Percentiles rank a stretch among this genome's conserved stretches.
phyloP scores from a whole-genome alignment of 2,797 vertebrate species.

The Notamacropus eugenii region DNA sequence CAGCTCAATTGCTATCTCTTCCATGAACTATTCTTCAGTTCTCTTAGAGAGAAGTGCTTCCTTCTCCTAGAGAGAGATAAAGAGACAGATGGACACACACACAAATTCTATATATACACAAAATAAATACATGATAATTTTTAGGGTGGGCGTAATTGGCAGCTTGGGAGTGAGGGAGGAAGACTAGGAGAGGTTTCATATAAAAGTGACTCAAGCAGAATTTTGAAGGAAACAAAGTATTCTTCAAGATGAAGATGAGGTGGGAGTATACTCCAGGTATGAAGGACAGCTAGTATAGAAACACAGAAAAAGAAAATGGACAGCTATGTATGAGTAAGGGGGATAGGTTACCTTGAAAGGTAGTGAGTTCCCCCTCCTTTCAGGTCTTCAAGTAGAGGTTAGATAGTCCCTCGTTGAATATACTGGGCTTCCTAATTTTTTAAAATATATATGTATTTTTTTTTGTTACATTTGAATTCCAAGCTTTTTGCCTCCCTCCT shows the following conservation, averaged over 20 bases:
- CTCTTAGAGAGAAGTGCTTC: no score
- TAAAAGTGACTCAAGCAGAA: background rate
- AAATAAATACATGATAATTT: background rate
- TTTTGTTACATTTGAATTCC: background rate
- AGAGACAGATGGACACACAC: no score
- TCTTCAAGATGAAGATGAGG: no score
- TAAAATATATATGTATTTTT: no score
- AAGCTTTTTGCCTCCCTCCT: background rate
- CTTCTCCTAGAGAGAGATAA: no score
- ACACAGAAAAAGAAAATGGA: background rate
- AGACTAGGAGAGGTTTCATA: background rate
- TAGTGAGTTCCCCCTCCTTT: background rate
- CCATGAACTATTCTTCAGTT: no score
- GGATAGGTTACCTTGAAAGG: background rate
- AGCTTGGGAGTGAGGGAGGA: background rate
- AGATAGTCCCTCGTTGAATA: background rate
- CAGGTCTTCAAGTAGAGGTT: background rate
- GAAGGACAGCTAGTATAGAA: background rate
- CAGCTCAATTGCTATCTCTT: no score
- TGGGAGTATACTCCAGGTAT: background rate
- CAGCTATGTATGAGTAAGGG: background rate
- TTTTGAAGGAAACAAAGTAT: background rate
- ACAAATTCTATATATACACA: no score
- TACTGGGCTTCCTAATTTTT: no score
- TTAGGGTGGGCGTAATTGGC: background rate